Evolutionary conservation across 2,888 invertebrate species (phyloP).

Genomic region (Agrochola lychnidis): DNA sequence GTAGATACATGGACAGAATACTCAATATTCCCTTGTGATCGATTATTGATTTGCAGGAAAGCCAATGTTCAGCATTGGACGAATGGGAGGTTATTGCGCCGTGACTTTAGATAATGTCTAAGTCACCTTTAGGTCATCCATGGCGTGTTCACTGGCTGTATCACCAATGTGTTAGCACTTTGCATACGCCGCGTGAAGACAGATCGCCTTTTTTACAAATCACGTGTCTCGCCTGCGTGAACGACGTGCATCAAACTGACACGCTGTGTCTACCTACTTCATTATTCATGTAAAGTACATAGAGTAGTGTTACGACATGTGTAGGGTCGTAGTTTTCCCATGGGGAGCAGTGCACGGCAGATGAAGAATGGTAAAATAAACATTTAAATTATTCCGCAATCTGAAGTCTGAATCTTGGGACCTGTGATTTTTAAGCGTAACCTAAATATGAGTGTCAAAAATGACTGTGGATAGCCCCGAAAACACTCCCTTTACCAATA

Average conservation of each 20-base stretch:
- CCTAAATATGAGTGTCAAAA: not conserved
- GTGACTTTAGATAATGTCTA: too few species aligned
- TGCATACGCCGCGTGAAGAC: not conserved
- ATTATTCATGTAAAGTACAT: slow-evolving; percentile 43
- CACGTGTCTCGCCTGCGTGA: slow-evolving; percentile 14
- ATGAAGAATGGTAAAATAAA: not conserved
- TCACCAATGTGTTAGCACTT: not conserved
- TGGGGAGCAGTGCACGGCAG: not conserved
- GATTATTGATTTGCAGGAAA: not conserved
- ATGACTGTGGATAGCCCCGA: not conserved
- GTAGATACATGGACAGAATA: too few species aligned
- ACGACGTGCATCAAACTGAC: slow-evolving; percentile 25
- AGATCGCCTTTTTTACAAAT: slow-evolving; percentile 19
- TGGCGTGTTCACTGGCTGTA: not conserved
- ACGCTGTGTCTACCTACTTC: slow-evolving; percentile 7
- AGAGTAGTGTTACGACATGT: slow-evolving; percentile 25
- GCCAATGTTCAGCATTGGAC: not conserved
- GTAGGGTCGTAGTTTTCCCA: slow-evolving; percentile 2
- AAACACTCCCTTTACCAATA: too few species aligned
- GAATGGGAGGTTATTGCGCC: too few species aligned
- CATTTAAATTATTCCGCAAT: not conserved
- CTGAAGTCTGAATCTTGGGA: not conserved
- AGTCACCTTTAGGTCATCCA: not conserved
- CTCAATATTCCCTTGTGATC: not conserved
- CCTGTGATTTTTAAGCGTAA: not conserved